phyloP scores from a whole-genome alignment of 2,113 vertebrate genomes.

The Nibea albiflora region DNA sequence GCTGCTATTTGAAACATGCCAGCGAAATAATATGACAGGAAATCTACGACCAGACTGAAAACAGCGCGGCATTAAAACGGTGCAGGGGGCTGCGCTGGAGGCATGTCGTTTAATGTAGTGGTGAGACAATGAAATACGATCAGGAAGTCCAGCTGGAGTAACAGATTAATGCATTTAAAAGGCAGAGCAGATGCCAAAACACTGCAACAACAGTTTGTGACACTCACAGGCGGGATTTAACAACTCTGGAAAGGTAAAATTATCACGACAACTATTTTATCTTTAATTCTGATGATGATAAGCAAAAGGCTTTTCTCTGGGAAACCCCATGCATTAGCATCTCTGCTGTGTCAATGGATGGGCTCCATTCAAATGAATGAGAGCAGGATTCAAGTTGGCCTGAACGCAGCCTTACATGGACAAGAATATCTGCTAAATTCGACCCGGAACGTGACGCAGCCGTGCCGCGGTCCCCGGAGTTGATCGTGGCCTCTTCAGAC shows the following conservation, averaged over 20 bases:
- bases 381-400: too few species aligned
- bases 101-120: not conserved
- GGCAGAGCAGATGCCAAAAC: not conserved
- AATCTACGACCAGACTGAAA: not conserved
- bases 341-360: not conserved
- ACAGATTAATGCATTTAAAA: not conserved
- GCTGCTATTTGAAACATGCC: not conserved
- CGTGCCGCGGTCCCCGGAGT: too few species aligned
- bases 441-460: too few species aligned
- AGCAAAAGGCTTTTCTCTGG: too few species aligned
- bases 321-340: too few species aligned
- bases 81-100: not conserved
- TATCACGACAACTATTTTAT: not conserved
- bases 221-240: not conserved
- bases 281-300: not conserved
- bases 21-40: not conserved
- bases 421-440: too few species aligned
- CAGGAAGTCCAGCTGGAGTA: constrained; percentile 1
- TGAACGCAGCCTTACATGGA: too few species aligned
- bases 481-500: too few species aligned
- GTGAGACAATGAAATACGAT: constrained; percentile 7
- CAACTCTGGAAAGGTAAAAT: not conserved
- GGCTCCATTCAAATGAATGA: not conserved
- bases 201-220: not conserved
- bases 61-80: not conserved